These are phyloP conservation scores for Pitangus sulphuratus DNA, from an alignment of 2,797 vertebrate species.

Conservation along the genomic window DNA sequence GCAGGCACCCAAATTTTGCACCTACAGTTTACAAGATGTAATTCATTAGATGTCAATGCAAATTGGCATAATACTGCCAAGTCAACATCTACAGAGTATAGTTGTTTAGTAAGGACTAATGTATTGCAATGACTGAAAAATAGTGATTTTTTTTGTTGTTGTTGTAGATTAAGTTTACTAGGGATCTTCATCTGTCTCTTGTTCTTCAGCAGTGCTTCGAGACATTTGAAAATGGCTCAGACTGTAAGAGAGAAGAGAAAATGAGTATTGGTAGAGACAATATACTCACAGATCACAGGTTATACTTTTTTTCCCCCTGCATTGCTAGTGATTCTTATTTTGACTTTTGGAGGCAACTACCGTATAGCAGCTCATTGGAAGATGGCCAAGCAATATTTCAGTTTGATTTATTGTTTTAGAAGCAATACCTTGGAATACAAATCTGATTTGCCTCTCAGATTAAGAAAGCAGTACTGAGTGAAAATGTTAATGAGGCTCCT, in stretches of 20 bases:
- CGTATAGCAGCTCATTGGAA: neutral
- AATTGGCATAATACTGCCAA: neutral
- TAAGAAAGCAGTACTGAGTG: neutral
- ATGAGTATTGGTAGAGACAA: neutral
- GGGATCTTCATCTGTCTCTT: neutral
- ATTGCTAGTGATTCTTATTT: neutral
- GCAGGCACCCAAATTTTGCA: fast-evolving
- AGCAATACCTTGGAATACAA: neutral
- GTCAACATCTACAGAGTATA: neutral
- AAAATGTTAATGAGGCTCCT: neutral
- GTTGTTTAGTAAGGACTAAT: neutral
- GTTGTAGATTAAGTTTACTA: neutral
- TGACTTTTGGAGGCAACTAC: neutral
- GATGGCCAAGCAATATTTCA: neutral
- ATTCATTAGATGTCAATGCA: neutral
- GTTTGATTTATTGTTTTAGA: conserved; percentile 7
- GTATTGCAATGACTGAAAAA: neutral
- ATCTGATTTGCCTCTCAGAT: neutral
- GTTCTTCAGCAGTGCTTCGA: neutral
- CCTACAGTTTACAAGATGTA: neutral
- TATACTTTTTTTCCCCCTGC: neutral
- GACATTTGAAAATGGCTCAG: neutral
- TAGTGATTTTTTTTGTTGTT: neutral
- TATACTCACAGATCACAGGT: neutral
- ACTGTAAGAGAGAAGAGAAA: neutral